Evolutionary conservation across 2,888 invertebrate genomes (phyloP).

Genomic region (Volucella inanis): DNA sequence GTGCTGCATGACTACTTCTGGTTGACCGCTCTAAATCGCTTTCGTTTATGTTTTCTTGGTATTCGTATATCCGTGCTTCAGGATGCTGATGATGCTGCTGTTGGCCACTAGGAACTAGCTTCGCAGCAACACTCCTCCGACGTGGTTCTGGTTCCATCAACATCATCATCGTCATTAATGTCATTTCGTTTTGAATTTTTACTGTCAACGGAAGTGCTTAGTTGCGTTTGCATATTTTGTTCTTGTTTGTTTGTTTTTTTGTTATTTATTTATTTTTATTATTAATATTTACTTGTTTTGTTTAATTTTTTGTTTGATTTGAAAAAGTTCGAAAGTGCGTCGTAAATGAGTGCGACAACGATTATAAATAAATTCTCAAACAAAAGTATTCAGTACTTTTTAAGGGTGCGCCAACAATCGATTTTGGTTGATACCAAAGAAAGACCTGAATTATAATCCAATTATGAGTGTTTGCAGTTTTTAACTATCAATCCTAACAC

Average conservation of each 20-base stretch:
- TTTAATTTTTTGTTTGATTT: no score
- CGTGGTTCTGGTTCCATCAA: slow-evolving; percentile 17
- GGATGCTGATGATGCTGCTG: slow-evolving; percentile 41
- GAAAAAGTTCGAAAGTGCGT: slow-evolving; percentile 33
- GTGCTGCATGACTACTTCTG: slow-evolving; percentile 64
- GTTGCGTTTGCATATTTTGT: no score
- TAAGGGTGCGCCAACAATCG: slow-evolving; percentile 72
- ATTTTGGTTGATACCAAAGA: slow-evolving; percentile 59
- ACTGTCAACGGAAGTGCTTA: slow-evolving; percentile 6
- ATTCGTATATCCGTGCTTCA: slow-evolving; percentile 52
- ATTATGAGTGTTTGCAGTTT: slow-evolving; percentile 74
- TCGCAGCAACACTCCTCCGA: slow-evolving; percentile 35
- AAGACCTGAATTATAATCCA: slow-evolving; percentile 68
- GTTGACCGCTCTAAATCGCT: slow-evolving; percentile 58
- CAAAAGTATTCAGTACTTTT: slow-evolving; percentile 74
- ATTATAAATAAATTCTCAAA: slow-evolving; percentile 74
- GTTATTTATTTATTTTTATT: no score
- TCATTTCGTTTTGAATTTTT: slow-evolving; percentile 18
- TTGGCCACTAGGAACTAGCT: background rate
- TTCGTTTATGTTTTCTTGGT: slow-evolving; percentile 48
- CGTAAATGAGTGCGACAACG: slow-evolving; percentile 73
- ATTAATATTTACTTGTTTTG: no score
- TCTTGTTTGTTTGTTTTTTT: no score
- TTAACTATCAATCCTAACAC: slow-evolving; percentile 62
- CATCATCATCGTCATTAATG: slow-evolving; percentile 14